Evolutionary conservation across 2,113 vertebrate genomes (phyloP), one percentile per base, ranked within the genome.

Genomic region (Aptenodytes forsteri): DNA sequence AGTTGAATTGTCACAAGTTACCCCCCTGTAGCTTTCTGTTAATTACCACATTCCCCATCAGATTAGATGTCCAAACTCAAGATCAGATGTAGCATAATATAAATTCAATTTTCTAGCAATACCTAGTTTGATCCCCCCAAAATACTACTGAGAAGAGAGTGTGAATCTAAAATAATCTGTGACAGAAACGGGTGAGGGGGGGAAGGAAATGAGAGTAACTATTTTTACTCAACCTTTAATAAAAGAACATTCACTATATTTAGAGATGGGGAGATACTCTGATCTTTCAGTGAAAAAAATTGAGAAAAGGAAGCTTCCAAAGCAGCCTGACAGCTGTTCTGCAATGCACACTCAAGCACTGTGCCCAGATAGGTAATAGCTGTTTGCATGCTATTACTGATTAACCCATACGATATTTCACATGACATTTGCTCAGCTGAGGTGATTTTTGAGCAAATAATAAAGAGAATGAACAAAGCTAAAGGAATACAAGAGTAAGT

Each of bases 371-470:
- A 87, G n/a, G 78, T 47, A 93, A 83, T 80, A 94, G 62, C 46
- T 91, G 61, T 91, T 96, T 94, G 66, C 67, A 54, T 77, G 87
- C 29, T 92, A 87, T 87, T 90, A 93, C 75, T 89, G 49, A 96
- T 94, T 96, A 96, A 96, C 75, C 27, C 19, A 49, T 69, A 62
- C 13, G 36, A 17, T 87, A 96, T 65, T 87, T 83, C 70, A 91
- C n/a, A 77, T 30, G 42, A 78, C 83, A 95, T 86, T 94, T 93
- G 47, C 62, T 85, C 84, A 94, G 79, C 50, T 79, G 86, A 65
- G 62, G 38, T 82, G 82, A 90, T 92, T 95, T 58, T 87, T 61
- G 11, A 93, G 56, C 32, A 92, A 87, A 49, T 82, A 91, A 87
- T 38, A 65, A 42, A 61, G 44, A 56, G 38, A 83, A 89, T 34